Evolutionary conservation across 2,113 vertebrate species (phyloP).

Genomic region (Psephotus haematonotus): DNA sequence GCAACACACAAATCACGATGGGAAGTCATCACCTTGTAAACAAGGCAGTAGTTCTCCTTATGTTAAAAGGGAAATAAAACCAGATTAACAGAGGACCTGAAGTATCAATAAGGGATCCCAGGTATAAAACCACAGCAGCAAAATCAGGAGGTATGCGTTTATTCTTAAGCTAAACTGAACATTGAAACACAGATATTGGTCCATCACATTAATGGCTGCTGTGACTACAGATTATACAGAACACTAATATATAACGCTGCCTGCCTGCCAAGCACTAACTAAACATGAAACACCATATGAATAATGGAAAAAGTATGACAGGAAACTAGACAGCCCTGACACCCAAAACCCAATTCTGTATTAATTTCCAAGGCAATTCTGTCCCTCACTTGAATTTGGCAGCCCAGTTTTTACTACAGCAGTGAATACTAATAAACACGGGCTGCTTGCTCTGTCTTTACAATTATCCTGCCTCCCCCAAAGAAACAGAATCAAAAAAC

Average conservation of each 20-base stretch:
- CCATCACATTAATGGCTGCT: background rate
- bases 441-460: background rate
- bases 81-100: background rate
- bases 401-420: background rate
- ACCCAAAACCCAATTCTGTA: background rate
- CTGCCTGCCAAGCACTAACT: background rate
- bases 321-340: background rate
- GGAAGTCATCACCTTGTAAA: background rate
- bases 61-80: background rate
- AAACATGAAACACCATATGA: background rate
- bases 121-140: accelerated
- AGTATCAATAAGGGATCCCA: background rate
- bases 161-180: background rate
- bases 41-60: background rate
- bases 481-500: background rate
- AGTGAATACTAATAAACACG: background rate
- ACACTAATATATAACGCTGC: background rate
- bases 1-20: accelerated
- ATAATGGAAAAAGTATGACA: background rate
- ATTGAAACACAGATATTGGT: background rate
- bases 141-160: background rate
- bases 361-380: constrained; percentile 5
- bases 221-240: background rate
- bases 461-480: background rate
- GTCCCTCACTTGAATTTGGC: background rate